These are phyloP conservation scores for Clitarchus hookeri DNA, from an alignment of 2,888 invertebrate species.

Conservation along the genomic window DNA sequence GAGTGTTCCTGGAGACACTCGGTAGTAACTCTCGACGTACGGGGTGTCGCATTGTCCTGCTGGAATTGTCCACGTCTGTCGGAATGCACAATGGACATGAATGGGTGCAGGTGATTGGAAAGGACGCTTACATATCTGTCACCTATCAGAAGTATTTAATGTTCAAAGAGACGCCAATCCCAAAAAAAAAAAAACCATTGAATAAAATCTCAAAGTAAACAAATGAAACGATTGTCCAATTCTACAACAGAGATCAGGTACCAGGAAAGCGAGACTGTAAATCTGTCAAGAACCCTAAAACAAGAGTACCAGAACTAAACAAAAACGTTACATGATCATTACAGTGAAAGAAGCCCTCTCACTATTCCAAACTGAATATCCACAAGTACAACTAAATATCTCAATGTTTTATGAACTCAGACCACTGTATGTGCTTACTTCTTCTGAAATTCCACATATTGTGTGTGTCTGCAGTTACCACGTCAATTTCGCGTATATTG, in stretches of 20 bases:
- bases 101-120: too few species aligned
- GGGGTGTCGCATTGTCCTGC: too few species aligned
- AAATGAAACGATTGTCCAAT: background rate
- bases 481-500: background rate
- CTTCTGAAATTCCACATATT: background rate
- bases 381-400: background rate
- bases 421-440: background rate
- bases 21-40: too few species aligned
- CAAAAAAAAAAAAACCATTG: background rate
- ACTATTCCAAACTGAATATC: background rate
- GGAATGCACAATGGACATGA: too few species aligned
- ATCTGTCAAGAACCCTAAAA: background rate
- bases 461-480: background rate
- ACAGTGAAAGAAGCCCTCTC: background rate
- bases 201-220: background rate
- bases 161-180: background rate
- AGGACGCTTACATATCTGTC: too few species aligned
- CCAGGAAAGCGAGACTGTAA: background rate
- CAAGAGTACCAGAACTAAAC: background rate
- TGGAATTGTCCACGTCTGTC: too few species aligned
- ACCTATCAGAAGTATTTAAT: background rate
- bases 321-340: background rate
- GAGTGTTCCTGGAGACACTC: too few species aligned
- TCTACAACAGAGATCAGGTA: constrained; percentile 9
- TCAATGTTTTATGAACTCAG: background rate